Base-by-base conservation (phyloP, 2,113 vertebrate species). In the Dasyprocta punctata region DNA sequence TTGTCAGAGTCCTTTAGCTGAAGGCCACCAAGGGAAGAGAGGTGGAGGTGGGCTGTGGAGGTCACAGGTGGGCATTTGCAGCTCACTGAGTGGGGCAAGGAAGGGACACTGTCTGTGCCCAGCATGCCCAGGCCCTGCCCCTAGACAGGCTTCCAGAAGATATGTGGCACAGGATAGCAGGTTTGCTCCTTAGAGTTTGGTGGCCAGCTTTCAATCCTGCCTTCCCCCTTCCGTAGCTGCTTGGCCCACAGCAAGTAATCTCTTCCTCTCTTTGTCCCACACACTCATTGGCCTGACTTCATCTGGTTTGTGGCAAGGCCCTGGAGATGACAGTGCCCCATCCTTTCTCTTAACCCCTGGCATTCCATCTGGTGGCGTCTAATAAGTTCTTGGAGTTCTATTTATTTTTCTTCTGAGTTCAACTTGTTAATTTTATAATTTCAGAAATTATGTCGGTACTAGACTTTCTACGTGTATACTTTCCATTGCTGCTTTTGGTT, bases 241-340 rank as follows among this genome's bases (percentile, higher is more conserved):
- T 2, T 1, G 38, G 49, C 20, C 88, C 22, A 0, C 3, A 28
- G 38, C 87, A 38, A 33, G 12, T 1, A 0, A 16, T n/a, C 44
- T 0, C 20, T 19, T 16, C n/a, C 38, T 30, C 26, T 10, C 6
- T 44, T 54, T 4, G 0, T 1, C 1, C 14, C 0, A 0, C 0
- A 5, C 11, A 3, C 41, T 14, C 0, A 36, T 7, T 14, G 3
- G 41, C 47, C 60, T 0, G 20, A 0, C 16, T 13, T 52, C 38
- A 33, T 36, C 44, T 5, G 47, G 26, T 11, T 20, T 17, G 14
- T 0, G 7, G 5, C 13, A 0, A 5, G 49, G 26, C 3, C 80
- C 56, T 2, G 0, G 7, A 16, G 30, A 16, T 6, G 17, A 41
- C 2, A 30, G 41, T 5, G 41, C 56, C 41, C 84, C 4, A 0